Evolutionary conservation across 2,113 vertebrate genomes (phyloP).

Genomic region (Syrrhaptes paradoxus): DNA sequence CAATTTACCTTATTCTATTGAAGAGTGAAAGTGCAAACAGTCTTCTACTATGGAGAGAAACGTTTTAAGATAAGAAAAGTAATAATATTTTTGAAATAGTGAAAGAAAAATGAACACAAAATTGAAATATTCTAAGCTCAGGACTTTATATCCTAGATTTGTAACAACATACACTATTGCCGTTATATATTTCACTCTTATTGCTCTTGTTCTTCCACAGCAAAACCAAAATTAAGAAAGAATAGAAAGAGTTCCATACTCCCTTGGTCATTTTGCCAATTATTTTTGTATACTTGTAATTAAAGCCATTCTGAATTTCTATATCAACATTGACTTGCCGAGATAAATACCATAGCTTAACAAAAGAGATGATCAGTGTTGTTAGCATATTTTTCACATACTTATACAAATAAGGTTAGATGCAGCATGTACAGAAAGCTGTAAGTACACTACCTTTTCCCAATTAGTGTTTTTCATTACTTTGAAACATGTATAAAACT

Average conservation of each 20-base stretch:
- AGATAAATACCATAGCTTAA: slow-evolving; percentile 49
- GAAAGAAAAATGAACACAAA: not conserved
- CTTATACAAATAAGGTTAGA: slow-evolving; percentile 66
- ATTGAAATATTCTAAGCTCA: not conserved
- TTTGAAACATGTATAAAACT: slow-evolving; percentile 33
- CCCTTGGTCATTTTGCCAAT: not conserved
- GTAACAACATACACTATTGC: not conserved
- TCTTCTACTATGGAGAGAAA: not conserved
- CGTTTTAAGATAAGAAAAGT: not conserved
- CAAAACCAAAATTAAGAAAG: not conserved
- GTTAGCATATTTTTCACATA: slow-evolving; percentile 41
- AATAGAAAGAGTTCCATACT: not conserved
- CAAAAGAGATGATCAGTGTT: not conserved
- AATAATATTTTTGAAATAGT: not conserved
- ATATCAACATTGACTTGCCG: not conserved
- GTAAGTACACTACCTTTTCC: slow-evolving; percentile 52
- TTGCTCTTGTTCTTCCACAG: not conserved
- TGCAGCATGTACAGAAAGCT: slow-evolving; percentile 30
- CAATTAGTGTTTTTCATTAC: slow-evolving; percentile 63
- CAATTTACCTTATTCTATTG: slow-evolving; percentile 39
- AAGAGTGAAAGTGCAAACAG: slow-evolving; percentile 22
- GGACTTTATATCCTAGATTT: not conserved
- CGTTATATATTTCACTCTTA: not conserved
- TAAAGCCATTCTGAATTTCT: slow-evolving; percentile 42
- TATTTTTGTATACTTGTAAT: slow-evolving; percentile 31